Evolutionary conservation across 2,888 invertebrate species (phyloP), one percentile per base, ranked within the genome.

Genomic region (Leucania comma): DNA sequence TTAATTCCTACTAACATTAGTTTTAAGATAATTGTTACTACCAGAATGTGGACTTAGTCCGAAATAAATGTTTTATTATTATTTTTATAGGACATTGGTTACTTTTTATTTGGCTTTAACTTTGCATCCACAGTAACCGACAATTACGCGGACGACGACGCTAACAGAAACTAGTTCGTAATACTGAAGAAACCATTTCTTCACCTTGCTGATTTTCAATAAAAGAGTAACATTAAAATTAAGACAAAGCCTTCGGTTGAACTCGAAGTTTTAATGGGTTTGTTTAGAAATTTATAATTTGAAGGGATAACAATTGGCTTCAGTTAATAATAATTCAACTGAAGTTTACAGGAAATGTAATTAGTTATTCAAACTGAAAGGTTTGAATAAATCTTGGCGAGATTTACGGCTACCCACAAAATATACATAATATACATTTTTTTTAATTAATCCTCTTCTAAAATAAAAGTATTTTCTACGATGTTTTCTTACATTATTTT

Each of bases 221-320:
- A 32, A 54, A 50, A 64, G 38, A 14, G 17, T 56, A 53, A 69
- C 3, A 54, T 56, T 22, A 29, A 54, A 10, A 59, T 50, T 50
- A 69, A 63, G 29, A 48, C 53, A 75, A 42, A 48, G 32, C 26
- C 9, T 58, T 78, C 14, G 17, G 12, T 46, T 62, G 6, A 42
- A 35, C 8, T 48, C 10, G 35, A 77, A 72, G 61, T 76, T 76
- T 72, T 62, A 62, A 66, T 77, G 72, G 53, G 2, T 65, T 77
- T 77, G 57, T 54, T 65, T 61, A 59, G 20, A 35, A 65, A 58
- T 71, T 53, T 54, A 75, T 63, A 57, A 76, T 60, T 57, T 29
- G 32, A 38, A 14, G n/a, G 50, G 57, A 53, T 46, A 65, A 76
- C 50, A 70, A 70, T 70, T 46, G 32, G 22, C 48, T 54, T 62